Conservation (phyloP, 2,113 vertebrate genomes). For the Oncorhynchus tshawytscha region DNA sequence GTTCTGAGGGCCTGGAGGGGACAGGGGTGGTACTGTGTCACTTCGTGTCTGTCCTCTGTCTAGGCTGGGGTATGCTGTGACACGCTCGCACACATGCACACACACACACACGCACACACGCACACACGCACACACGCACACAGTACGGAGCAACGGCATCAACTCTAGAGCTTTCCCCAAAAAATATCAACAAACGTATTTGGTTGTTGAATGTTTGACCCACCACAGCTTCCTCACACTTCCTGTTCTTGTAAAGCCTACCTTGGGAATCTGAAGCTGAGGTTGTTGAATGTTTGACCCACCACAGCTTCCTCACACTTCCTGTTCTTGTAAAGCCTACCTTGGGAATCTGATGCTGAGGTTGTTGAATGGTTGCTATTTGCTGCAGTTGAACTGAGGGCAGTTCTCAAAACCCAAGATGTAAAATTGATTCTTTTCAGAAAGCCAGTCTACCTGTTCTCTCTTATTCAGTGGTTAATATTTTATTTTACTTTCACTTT, state of each 20-base stretch:
- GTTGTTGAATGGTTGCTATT: not conserved
- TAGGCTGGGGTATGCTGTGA: not conserved
- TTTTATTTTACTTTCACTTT: too few species aligned
- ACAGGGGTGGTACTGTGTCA: constrained; percentile 42
- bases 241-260: too few species aligned
- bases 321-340: too few species aligned
- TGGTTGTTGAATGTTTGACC: not conserved
- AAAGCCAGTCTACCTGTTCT: not conserved
- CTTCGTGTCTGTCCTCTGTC: constrained; percentile 1
- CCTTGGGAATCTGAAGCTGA: not conserved
- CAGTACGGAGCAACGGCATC: not conserved
- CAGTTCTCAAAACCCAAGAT: not conserved
- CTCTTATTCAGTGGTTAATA: constrained; percentile 2
- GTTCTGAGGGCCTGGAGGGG: too few species aligned
- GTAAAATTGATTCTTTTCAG: not conserved
- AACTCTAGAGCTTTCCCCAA: too few species aligned
- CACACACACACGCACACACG: not conserved
- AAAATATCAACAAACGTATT: not conserved
- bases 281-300: not conserved
- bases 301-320: too few species aligned
- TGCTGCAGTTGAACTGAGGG: not conserved
- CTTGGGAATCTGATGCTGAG: not conserved
- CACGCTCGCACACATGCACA: not conserved
- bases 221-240: too few species aligned
- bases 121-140: not conserved